Base-by-base conservation (phyloP, 2,888 invertebrate genomes). In the Caenorhabditis panamensis region DNA sequence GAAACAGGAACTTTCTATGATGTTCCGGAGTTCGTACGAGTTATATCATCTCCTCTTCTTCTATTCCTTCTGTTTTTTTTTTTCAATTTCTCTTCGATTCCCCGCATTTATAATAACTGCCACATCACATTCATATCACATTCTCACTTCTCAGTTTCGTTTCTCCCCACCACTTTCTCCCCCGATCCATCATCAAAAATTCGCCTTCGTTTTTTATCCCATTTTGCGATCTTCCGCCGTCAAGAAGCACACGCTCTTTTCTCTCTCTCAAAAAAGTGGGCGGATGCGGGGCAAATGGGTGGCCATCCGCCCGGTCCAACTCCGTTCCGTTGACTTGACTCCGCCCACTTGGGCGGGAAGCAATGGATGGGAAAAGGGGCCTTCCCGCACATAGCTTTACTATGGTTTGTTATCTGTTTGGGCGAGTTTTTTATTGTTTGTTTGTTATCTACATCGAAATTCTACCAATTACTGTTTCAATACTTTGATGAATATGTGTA, bases 191-290 rank as follows among this genome's bases (percentile, higher is more conserved):
- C 58, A 58, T 72, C 72, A 37, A 63, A 72, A 44, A 72, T 22
- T 53, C 51, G 20, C 37, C 37, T 24, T 24, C 44, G 41, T 66
- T 26, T 51, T 53, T 64, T 64, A 75, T 75, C 73, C 59, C 41
- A 37, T 61, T 66, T 67, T 67, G 51, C 54, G 51, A 75, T 75
- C 75, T 67, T n/a, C n/a, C 20, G 24, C 31, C 66, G 3, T 28
- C 24, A 8, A 11, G 20, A 24, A 54, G 26, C 54, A 56, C n/a
- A 24, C 41, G 47, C 24, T 22, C 31, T 6, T 31, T n/a, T n/a
- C n/a, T n/a, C 20, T 18, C 20, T 49, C 51, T 22, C 44, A 47
- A 51, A 63, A 69, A 69, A 61, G 61, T 51, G 63, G 56, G 36
- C 62, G 72, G 71, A 61, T 51, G 54, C 26, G 8, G 54, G 47